Base-by-base conservation (phyloP, 1,140 invertebrate species). In the Penaeus japonicus region DNA sequence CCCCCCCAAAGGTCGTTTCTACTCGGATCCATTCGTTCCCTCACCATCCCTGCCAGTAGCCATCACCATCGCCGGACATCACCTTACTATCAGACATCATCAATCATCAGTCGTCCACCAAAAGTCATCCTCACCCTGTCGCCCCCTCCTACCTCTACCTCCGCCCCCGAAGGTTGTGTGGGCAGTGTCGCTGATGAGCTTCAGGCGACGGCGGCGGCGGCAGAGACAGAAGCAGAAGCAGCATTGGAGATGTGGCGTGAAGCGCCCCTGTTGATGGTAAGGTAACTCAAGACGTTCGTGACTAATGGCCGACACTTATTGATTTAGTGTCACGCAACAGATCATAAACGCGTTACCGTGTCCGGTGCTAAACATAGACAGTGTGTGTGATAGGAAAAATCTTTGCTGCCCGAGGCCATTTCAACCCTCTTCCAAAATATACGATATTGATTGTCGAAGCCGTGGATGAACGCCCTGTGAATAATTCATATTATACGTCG, bases 391-490 rank as follows among this genome's bases (percentile, higher is more conserved):
- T 70, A 24, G 73, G 30, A 82, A 62, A 32, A 59, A n/a, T 59
- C 81, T 47, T 39, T 65, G 30, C 81, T 35, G 57, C 59, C 17
- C 18, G 27, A 62, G 30, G 54, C 35, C 59, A 20, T 83, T 59
- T 62, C 57, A 32, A 24, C 55, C 22, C 27, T 62, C 55, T 62
- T 27, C 81, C 81, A 39, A 83, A 83, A 83, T 83, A 83, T 83
- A 83, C 81, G 81, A 83, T 83, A 83, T 83, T 83, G 81, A 83
- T 83, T 65, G 81, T 65, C 81, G 81, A 83, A 83, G 81, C 57
- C 81, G 81, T 39, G 81, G 81, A 83, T 83, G 81, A 83, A 62
- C 81, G 81, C 32, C 81, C 39, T 62, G 57, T 83, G 81, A 83
- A 83, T 83, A 83, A 83, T 83, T 83, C 81, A 83, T 83, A 83